Base-by-base conservation (phyloP, 2,113 vertebrate genomes). In the Myodes glareolus region DNA sequence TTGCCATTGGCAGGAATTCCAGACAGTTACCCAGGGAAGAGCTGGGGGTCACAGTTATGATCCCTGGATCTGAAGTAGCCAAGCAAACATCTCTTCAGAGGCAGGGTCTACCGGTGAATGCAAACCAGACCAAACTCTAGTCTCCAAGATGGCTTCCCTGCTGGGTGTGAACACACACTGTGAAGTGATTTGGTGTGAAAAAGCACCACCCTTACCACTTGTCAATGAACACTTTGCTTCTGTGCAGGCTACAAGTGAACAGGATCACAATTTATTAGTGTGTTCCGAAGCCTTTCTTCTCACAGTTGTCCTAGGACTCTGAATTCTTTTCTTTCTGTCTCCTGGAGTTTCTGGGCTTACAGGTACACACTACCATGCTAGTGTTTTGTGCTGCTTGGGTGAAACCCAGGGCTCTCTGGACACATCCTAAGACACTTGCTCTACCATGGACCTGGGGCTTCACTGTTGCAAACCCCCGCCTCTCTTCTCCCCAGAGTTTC, bases 51-150 rank as follows among this genome's bases (percentile, higher is more conserved):
- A 94, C 82, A 50, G 50, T 70, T 75, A 27, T 87, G 84, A 87
- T 91, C 65, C 61, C 52, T 77, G 55, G n/a, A 89, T 73, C 87
- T 89, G 70, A 96, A 96, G 92, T 58, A 94, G 55, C 52, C 68
- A 42, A 94, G 80, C 65, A 75, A 73, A 91, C 61, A 73, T 36
- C 29, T 91, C 76, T 88, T 81, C 31, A 58, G 19, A 95, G 81
- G 36, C 33, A 52, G 50, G n/a, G 55, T 90, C 73, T 90, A 78
- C 58, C 8, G 0, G 25, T 55, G 31, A 86, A 85, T 94, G 36
- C 1, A 14, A 94, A 93, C 36, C 50, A 55, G 36, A 80, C 63
- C 61, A 70, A 82, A 21, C 47, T 8, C 17, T 52, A 31, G 73
- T 94, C 76, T 93, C 92, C 58, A 6, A 70, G 36, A 58, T 25